Base-by-base conservation (phyloP, 1,140 invertebrate genomes). In the Trichogramma pretiosum region DNA sequence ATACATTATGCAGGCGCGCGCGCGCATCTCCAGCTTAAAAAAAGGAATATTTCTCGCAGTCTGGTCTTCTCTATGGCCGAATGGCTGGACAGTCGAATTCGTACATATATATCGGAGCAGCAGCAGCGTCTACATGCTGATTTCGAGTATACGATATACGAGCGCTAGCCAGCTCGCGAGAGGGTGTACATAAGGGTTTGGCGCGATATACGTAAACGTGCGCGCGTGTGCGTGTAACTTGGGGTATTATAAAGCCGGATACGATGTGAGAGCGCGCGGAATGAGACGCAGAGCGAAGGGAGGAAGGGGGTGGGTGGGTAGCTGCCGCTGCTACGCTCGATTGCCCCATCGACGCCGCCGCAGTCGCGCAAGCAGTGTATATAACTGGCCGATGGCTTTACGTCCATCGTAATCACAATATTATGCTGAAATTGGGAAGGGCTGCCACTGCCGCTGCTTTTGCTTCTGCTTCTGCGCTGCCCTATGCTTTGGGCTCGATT, bases 371-470 rank as follows among this genome's bases (percentile, higher is more conserved):
- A n/a, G n/a, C n/a, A n/a, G n/a, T n/a, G n/a, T n/a, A n/a, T n/a
- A n/a, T n/a, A n/a, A n/a, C n/a, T n/a, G n/a, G n/a, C n/a, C n/a
- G n/a, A n/a, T n/a, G n/a, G n/a, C n/a, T n/a, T n/a, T n/a, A n/a
- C n/a, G n/a, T n/a, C 62, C 65, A 67, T 62, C 64, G 65, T 63
- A 68, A 68, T 69, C 65, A 67, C 61, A 65, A 68, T 69, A 69
- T 68, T 67, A 67, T 68, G 60, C 62, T 59, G 61, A 11, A 61
- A 67, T 65, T 69, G 65, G 65, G 63, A 62, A 63, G 64, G 61
- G 60, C 59, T 58, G 63, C 56, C 55, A 65, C 65, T 66, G 56
- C 62, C n/a, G n/a, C n/a, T n/a, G n/a, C n/a, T n/a, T n/a, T n/a
- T n/a, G n/a, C n/a, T n/a, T n/a, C n/a, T n/a, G n/a, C n/a, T n/a